Percentiles rank a stretch among this genome's conserved stretches.
Conservation (phyloP, 2,797 vertebrate genomes). For the Crenuchus spilurus region DNA sequence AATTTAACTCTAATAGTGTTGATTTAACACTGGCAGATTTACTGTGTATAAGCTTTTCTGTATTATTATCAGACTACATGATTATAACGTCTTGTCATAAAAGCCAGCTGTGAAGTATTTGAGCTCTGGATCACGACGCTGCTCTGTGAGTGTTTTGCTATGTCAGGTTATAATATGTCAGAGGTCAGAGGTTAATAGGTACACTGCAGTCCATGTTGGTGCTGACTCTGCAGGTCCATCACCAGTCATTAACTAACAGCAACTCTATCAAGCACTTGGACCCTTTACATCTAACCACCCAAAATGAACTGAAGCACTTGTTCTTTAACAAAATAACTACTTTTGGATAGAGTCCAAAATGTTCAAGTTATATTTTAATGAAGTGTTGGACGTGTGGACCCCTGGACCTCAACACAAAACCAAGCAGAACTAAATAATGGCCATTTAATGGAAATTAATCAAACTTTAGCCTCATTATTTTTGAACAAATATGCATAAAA, state of each 20-base stretch:
- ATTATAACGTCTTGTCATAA: too few relatives aligned
- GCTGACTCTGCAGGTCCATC: slow-evolving; percentile 52
- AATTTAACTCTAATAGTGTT: too few relatives aligned
- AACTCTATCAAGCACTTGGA: neutral
- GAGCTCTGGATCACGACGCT: neutral
- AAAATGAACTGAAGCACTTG: neutral
- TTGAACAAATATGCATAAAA: neutral
- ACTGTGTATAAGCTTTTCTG: too few relatives aligned
- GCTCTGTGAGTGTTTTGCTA: slow-evolving; percentile 21
- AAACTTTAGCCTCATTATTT: neutral
- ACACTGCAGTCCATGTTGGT: slow-evolving; percentile 55
- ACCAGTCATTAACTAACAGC: slow-evolving; percentile 69
- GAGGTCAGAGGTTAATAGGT: slow-evolving; percentile 65
- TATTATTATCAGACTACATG: neutral
- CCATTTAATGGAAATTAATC: neutral
- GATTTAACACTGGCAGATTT: neutral
- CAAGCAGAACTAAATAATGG: neutral
- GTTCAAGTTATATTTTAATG: slow-evolving; percentile 8
- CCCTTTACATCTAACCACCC: neutral
- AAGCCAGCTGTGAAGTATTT: neutral
- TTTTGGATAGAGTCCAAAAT: slow-evolving; percentile 2
- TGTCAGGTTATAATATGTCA: slow-evolving; percentile 22
- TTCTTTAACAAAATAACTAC: neutral
- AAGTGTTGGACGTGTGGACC: neutral
- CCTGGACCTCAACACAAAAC: neutral